phyloP scores from a whole-genome alignment of 2,797 vertebrate genomes.

The Sciurus carolinensis region DNA sequence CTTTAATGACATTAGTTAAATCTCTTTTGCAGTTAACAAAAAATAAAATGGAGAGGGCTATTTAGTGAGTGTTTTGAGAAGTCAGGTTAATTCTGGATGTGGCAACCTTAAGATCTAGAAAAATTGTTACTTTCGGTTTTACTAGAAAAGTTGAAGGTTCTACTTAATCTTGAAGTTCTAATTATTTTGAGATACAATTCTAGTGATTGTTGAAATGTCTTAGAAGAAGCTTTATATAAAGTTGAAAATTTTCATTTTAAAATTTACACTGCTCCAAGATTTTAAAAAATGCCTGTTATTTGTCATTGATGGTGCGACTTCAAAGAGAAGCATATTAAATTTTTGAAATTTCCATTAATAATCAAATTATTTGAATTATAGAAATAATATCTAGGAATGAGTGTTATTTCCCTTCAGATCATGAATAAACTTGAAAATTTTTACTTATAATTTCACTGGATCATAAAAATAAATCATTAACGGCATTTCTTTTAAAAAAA shows the following conservation, averaged over 20 bases:
- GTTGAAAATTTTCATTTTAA: constrained; percentile 30
- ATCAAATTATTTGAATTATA: constrained; percentile 67
- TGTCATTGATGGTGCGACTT: neutral
- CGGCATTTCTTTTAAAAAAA: constrained; percentile 42
- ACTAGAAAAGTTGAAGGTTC: neutral
- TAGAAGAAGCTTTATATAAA: neutral
- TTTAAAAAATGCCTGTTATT: constrained; percentile 27
- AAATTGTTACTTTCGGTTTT: constrained; percentile 52
- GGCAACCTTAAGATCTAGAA: neutral
- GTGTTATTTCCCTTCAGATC: neutral
- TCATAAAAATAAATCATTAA: constrained; percentile 4
- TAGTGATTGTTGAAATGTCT: constrained; percentile 20
- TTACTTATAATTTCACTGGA: neutral
- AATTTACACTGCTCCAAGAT: constrained; percentile 28
- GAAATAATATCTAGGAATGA: neutral
- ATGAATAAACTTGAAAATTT: constrained; percentile 49
- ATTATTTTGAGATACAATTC: neutral
- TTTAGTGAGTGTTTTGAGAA: constrained; percentile 2
- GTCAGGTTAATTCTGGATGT: neutral
- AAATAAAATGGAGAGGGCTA: neutral
- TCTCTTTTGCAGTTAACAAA: neutral
- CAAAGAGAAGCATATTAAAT: constrained; percentile 25
- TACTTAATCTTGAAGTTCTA: constrained; percentile 1
- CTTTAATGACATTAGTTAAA: constrained; percentile 26
- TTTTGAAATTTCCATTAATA: constrained; percentile 57